Evolutionary conservation across 23 tunicate species (phyloP).

Genomic region (Clavelina lepadiformis): DNA sequence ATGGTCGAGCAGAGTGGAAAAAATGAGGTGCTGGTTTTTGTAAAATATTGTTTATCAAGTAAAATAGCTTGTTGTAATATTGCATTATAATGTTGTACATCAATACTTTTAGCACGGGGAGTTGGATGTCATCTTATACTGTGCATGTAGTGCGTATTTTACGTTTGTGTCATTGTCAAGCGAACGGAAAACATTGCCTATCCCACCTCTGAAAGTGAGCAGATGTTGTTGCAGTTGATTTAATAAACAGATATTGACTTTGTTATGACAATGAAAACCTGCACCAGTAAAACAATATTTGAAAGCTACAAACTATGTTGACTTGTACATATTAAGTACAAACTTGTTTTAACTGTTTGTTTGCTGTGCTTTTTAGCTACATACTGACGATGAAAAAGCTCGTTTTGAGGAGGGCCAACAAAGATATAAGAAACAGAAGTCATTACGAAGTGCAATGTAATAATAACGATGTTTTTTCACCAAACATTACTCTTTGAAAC

Average conservation of each 20-base stretch:
- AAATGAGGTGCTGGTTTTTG: too few relatives aligned
- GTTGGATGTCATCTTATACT: background rate
- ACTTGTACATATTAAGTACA: too few relatives aligned
- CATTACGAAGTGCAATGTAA: background rate
- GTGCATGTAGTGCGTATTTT: constrained; percentile 25
- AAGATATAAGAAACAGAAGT: constrained; percentile 22
- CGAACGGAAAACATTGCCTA: constrained; percentile 10
- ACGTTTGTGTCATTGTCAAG: constrained; percentile 15
- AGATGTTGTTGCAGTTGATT: background rate
- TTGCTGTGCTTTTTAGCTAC: constrained; percentile 2
- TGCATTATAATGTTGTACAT: too few relatives aligned
- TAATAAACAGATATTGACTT: background rate
- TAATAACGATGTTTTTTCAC: too few relatives aligned
- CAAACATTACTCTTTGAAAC: too few relatives aligned
- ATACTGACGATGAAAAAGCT: constrained; percentile 11
- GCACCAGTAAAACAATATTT: too few relatives aligned
- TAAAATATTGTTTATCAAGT: too few relatives aligned
- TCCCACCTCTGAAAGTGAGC: constrained; percentile 22
- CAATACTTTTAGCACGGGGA: background rate
- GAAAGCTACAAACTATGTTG: too few relatives aligned
- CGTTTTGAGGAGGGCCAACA: constrained; percentile 27
- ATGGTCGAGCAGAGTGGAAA: too few relatives aligned
- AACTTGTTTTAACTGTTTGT: background rate
- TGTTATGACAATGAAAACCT: too few relatives aligned
- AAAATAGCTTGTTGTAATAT: too few relatives aligned